These are phyloP conservation scores for Doris montereyensis DNA, from an alignment of 2,888 invertebrate species.

Conservation along the genomic window DNA sequence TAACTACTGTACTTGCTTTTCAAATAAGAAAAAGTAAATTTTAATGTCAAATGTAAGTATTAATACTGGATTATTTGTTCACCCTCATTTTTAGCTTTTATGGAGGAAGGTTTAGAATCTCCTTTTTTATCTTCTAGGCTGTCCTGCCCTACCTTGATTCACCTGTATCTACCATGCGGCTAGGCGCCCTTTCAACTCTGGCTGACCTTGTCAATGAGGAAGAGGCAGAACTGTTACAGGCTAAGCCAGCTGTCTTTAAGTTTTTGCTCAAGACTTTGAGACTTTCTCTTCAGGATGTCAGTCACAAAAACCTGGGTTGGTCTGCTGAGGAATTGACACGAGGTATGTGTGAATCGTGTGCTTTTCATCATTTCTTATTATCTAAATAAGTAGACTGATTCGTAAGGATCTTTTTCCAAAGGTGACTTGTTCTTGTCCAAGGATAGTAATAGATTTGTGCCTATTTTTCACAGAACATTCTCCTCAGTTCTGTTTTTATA, in stretches of 20 bases:
- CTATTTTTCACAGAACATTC: too few species aligned
- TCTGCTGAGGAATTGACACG: constrained; percentile 38
- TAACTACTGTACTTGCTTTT: too few species aligned
- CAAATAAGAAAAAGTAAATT: too few species aligned
- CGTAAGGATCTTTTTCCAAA: too few species aligned
- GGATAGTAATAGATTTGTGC: too few species aligned
- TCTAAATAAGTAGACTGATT: too few species aligned
- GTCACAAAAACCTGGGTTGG: constrained; percentile 37
- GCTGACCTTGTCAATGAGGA: constrained; percentile 43
- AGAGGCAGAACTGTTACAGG: constrained; percentile 39
- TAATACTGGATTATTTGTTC: too few species aligned
- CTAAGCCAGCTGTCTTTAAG: constrained; percentile 24
- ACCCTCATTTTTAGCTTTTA: neutral
- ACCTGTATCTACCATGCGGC: constrained; percentile 12
- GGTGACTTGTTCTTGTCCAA: too few species aligned
- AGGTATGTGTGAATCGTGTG: too few species aligned
- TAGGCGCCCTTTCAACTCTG: constrained; percentile 28
- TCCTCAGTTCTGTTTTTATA: too few species aligned
- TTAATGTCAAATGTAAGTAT: too few species aligned
- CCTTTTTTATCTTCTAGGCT: neutral
- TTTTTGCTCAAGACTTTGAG: constrained; percentile 40
- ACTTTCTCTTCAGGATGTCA: constrained; percentile 34
- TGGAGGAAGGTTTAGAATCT: neutral
- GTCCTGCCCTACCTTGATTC: constrained; percentile 40
- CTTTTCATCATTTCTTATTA: too few species aligned